These are phyloP conservation scores for Gallinago jamesoni DNA, from an alignment of 2,113 vertebrate genomes.

Conservation along the genomic window DNA sequence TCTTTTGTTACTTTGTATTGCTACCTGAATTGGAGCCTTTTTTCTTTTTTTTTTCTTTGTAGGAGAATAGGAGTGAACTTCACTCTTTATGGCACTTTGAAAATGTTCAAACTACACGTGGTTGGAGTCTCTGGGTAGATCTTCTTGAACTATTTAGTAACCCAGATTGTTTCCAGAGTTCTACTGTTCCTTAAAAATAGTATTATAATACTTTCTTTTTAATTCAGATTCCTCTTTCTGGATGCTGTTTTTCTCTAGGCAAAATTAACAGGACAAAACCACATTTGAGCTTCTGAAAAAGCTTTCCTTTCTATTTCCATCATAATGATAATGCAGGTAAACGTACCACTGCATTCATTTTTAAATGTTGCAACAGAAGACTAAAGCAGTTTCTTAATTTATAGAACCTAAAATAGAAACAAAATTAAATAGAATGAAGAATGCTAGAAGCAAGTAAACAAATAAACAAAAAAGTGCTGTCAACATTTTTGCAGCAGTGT, in stretches of 20 bases:
- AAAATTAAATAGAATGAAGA: constrained; percentile 11
- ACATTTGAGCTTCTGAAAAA: background rate
- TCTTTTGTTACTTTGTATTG: background rate
- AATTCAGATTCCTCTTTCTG: background rate
- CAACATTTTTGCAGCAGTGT: background rate
- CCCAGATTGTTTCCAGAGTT: background rate
- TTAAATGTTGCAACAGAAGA: background rate
- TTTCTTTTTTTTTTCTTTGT: background rate
- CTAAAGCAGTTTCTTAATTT: constrained; percentile 16
- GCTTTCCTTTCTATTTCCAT: background rate
- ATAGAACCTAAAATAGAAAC: background rate
- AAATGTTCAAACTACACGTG: background rate
- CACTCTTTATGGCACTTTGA: background rate
- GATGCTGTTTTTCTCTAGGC: background rate
- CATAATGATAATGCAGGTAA: background rate
- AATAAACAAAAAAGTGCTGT: background rate
- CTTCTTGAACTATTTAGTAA: background rate
- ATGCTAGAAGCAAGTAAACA: background rate
- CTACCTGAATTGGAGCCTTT: background rate
- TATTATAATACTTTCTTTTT: background rate
- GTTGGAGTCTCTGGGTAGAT: background rate
- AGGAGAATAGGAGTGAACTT: background rate
- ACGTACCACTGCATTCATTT: background rate
- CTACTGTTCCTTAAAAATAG: background rate
- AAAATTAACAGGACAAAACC: background rate